Evolutionary conservation across 2,113 vertebrate genomes (phyloP).

Genomic region (Ascaphus truei): DNA sequence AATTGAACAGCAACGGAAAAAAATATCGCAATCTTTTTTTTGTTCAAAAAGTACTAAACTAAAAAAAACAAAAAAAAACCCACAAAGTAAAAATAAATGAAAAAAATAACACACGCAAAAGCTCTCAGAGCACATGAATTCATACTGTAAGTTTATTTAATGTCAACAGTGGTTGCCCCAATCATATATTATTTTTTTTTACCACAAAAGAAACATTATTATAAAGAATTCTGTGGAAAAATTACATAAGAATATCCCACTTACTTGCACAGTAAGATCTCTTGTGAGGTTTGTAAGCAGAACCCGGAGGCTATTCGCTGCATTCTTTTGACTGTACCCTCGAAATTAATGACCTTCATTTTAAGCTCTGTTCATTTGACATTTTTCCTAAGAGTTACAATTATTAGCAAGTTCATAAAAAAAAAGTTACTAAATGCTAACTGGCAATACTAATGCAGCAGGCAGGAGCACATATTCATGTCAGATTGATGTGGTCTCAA

Average conservation of each 20-base stretch:
- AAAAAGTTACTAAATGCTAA: background rate
- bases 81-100: too few species aligned
- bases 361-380: background rate
- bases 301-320: background rate
- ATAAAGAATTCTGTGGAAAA: background rate
- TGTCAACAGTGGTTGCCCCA: too few species aligned
- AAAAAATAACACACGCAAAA: too few species aligned
- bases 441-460: background rate
- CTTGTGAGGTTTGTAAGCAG: background rate
- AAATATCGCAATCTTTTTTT: too few species aligned
- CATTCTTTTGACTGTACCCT: background rate
- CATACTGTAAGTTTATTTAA: too few species aligned
- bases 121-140: too few species aligned
- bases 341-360: background rate
- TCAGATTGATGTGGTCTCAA: background rate
- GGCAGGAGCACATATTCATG: background rate
- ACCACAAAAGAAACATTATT: background rate
- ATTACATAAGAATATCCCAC: background rate
- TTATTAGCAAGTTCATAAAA: background rate
- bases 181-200: background rate
- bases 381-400: background rate
- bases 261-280: background rate
- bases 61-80: too few species aligned
- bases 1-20: too few species aligned
- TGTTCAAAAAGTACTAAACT: too few species aligned